A percentile compares a stretch with the other conserved stretches of the same genome.
phyloP scores from a whole-genome alignment of 2,797 vertebrate species.

The Avahi laniger region DNA sequence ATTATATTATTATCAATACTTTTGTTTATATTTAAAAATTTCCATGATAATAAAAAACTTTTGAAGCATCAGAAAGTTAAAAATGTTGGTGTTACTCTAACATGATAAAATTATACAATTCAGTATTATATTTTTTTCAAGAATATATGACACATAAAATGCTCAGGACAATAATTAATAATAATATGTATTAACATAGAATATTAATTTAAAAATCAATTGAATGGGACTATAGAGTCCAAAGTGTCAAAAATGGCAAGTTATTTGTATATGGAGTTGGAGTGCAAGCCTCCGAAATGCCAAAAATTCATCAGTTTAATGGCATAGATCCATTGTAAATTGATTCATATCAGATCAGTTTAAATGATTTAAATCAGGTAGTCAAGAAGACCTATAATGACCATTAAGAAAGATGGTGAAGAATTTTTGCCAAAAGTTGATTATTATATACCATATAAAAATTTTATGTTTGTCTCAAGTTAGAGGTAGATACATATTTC shows the following conservation, averaged over 20 bases:
- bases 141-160: not conserved
- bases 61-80: not conserved
- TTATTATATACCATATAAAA: not conserved
- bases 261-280: not conserved
- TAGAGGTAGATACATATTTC: not conserved
- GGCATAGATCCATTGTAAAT: not conserved
- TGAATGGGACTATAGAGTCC: not conserved
- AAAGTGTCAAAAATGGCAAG: not conserved
- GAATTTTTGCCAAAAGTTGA: not conserved
- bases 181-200: not conserved
- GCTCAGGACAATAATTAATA: not conserved
- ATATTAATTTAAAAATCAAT: constrained; percentile 16
- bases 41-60: not conserved
- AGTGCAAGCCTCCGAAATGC: not conserved
- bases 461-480: not conserved
- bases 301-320: not conserved
- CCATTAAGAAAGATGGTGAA: not conserved
- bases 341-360: not conserved
- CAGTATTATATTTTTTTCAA: constrained; percentile 28
- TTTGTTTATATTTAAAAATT: constrained; percentile 15
- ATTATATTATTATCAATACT: not conserved
- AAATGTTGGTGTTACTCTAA: not conserved
- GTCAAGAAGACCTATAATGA: not conserved
- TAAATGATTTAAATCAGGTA: not conserved
- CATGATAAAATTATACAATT: not conserved